Base-by-base conservation (phyloP, 2,888 invertebrate genomes). In the Blastobasis lacticolella region DNA sequence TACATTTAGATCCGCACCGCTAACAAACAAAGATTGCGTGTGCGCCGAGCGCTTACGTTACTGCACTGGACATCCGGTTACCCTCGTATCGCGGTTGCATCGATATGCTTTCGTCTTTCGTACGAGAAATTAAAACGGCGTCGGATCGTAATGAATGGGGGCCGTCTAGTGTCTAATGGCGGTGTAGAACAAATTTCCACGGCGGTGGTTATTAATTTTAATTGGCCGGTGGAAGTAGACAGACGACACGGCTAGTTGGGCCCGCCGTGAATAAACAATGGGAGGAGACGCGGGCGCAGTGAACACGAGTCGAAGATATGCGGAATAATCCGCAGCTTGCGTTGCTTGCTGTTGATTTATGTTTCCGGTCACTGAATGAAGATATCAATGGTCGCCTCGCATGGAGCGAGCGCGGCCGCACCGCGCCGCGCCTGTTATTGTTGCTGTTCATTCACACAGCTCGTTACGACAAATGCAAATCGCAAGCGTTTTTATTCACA, bases 301-400 rank as follows among this genome's bases (percentile, higher is more conserved):
- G 55, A 60, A 60, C 58, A 55, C 52, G 51, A 59, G 59, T 59
- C 51, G 51, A 57, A 60, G 57, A 61, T 57, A 64, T 62, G 67
- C 61, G 60, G 62, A 62, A 63, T 62, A 64, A 62, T 68, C 68
- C 64, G 60, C 59, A 59, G 64, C 60, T 65, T 66, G 60, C 68
- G 75, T 71, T 71, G 71, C 71, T 70, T 67, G 64, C 68, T 73
- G 73, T 70, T 81, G 81, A 83, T 85, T 85, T 83, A 85, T 81
- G 77, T 75, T 75, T 85, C 85, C 86, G 79, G 73, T 73, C 61
- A 61, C 61, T 83, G 82, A 84, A 85, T 82, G 80, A 76, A 81
- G 73, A 76, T 76, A 81, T 81, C 75, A 83, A 79, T 77, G 78
- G 73, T 66, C 73, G 62, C 57, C 67, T 68, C 69, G 70, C 73